phyloP scores from a whole-genome alignment of 1,140 invertebrate genomes.

The Ctenoplectra terminalis region DNA sequence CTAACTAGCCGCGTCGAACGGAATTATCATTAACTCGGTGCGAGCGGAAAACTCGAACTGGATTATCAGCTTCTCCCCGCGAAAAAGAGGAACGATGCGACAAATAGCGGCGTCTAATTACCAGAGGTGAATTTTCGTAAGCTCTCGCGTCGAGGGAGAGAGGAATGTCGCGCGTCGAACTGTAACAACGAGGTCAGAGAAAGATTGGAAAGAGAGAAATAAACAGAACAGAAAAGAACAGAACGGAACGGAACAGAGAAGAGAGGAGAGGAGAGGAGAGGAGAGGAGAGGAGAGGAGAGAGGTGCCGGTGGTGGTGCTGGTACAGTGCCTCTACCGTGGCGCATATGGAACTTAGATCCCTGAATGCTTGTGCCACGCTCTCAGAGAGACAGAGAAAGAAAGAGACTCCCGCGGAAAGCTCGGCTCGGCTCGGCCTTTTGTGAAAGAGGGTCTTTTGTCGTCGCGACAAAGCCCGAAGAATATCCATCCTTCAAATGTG shows the following conservation, averaged over 20 bases:
- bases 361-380: slow-evolving; percentile 55
- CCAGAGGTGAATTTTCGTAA: slow-evolving; percentile 27
- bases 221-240: too few relatives aligned
- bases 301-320: not conserved
- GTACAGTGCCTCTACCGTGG: slow-evolving; percentile 1
- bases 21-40: slow-evolving; percentile 38
- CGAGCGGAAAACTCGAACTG: not conserved
- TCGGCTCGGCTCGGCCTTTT: slow-evolving; percentile 73
- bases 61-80: slow-evolving; percentile 28
- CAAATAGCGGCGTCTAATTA: slow-evolving; percentile 16
- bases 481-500: slow-evolving; percentile 81
- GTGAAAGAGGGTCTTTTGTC: slow-evolving; percentile 79
- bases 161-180: not conserved
- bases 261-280: not conserved
- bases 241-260: too few relatives aligned
- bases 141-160: not conserved
- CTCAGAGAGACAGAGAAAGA: slow-evolving; percentile 43
- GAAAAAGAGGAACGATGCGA: not conserved
- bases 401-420: slow-evolving; percentile 62
- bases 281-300: not conserved
- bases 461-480: slow-evolving; percentile 79
- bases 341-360: slow-evolving; percentile 60
- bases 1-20: slow-evolving; percentile 29
- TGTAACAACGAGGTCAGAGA: slow-evolving; percentile 1
- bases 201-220: slow-evolving; percentile 25